Conservation (phyloP, 2,113 vertebrate species). For the Chaetorhynchus papuensis region DNA sequence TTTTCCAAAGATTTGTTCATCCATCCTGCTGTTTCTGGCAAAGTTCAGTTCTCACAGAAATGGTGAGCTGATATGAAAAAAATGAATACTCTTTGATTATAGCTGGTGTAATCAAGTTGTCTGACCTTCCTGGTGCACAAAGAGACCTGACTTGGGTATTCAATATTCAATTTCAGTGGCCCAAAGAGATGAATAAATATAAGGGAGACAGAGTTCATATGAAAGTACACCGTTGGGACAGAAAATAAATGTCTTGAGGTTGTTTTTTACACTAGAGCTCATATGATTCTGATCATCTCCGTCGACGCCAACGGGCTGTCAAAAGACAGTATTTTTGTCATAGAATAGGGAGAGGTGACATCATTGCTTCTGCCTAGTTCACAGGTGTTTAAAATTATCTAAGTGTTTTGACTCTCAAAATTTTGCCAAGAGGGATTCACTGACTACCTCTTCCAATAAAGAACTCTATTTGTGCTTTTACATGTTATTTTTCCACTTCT, state of each 20-base stretch:
- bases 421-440: neutral
- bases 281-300: neutral
- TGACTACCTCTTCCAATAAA: neutral
- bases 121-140: conserved; percentile 38
- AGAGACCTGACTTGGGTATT: conserved; percentile 36
- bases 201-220: conserved; percentile 36
- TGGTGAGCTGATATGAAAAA: conserved; percentile 26
- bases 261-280: neutral
- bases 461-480: neutral
- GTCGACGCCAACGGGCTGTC: neutral
- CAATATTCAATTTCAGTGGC: conserved; percentile 50
- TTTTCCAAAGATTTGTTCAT: conserved; percentile 36
- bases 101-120: conserved; percentile 54
- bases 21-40: conserved; percentile 7
- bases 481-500: neutral
- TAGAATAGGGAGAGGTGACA: neutral
- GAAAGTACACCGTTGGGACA: conserved; percentile 24
- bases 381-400: neutral
- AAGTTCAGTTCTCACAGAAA: conserved; percentile 25
- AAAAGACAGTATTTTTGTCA: neutral
- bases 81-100: conserved; percentile 50
- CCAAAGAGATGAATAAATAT: conserved; percentile 57
- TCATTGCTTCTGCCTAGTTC: neutral
- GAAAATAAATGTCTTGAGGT: conserved; percentile 49
- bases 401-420: neutral